Evolutionary conservation across 2,113 vertebrate genomes (phyloP).

Genomic region (Hippoglossus stenolepis): DNA sequence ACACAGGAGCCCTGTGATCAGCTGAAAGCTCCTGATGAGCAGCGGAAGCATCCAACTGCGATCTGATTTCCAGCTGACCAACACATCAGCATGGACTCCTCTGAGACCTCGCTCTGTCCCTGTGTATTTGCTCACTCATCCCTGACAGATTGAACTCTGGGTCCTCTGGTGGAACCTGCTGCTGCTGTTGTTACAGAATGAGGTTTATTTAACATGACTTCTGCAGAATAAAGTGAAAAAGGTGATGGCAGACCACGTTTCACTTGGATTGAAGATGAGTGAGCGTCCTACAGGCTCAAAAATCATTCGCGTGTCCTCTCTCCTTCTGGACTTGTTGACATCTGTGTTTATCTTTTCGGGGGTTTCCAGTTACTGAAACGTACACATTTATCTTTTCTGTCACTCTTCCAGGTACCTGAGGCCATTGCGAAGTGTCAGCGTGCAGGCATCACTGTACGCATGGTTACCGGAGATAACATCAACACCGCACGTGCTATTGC

Average conservation of each 20-base stretch:
- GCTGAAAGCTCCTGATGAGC: neutral
- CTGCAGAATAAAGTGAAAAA: neutral
- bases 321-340: neutral
- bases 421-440: slow-evolving; percentile 93
- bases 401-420: slow-evolving; percentile 87
- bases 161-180: neutral
- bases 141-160: neutral
- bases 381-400: neutral
- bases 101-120: neutral
- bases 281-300: neutral
- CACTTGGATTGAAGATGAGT: neutral
- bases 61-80: slow-evolving; percentile 2
- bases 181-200: neutral
- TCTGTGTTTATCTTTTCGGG: neutral
- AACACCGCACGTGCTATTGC: slow-evolving; percentile 97
- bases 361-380: neutral
- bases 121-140: neutral
- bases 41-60: neutral
- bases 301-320: too few relatives aligned
- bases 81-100: neutral
- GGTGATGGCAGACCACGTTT: neutral
- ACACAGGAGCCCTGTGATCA: slow-evolving; percentile 9
- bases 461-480: slow-evolving; percentile 99
- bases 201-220: neutral
- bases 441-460: slow-evolving; percentile 95